Base-by-base conservation (phyloP, 2,113 vertebrate species). In the Strix uralensis region DNA sequence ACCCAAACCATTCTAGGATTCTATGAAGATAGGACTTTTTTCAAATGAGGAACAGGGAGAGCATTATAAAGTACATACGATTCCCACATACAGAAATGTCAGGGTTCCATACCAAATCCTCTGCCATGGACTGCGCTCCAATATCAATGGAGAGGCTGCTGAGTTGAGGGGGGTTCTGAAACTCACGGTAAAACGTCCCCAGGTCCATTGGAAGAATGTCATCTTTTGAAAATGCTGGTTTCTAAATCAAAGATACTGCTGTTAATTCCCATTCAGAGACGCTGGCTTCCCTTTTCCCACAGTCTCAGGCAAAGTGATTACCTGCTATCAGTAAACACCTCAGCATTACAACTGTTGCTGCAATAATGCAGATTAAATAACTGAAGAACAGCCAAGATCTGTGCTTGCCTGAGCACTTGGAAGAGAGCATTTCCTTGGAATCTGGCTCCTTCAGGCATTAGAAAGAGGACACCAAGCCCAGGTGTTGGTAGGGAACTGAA, bases 151-250 rank as follows among this genome's bases (percentile, higher is more conserved):
- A 99, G 86, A 99, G 98, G 96, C 99, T 99, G 97, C 99, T 98
- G 81, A 99, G 98, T 90, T 99, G 99, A 58, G 99, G 99, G 13
- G 99, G 99, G 90, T 99, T 99, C 97, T 99, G 99, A 97, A 99
- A 99, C 97, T 99, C 99, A 78, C 99, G 98, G 97, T 99, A 99
- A 97, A 99, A 99, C 1, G 99, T 99, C 44, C 99, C 99, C 95
- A 99, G 95, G 96, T 99, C 99, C 99, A 99, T 99, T 8, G 99
- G 99, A 96, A 99, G 93, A 96, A 99, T 98, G 96, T 99, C 99
- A 16, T 99, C 99, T 97, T 99, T 99, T 81, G 99, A 99, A 98
- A 99, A 99, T 20, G 99, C 99, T 17, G 99, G 99, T 92, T 99
- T 99, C 99, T 99, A 72, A 97, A 97, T 81, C 70, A 90, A 90